Evolutionary conservation across 1,140 invertebrate species (phyloP).

Genomic region (Aporrectodea caliginosa): DNA sequence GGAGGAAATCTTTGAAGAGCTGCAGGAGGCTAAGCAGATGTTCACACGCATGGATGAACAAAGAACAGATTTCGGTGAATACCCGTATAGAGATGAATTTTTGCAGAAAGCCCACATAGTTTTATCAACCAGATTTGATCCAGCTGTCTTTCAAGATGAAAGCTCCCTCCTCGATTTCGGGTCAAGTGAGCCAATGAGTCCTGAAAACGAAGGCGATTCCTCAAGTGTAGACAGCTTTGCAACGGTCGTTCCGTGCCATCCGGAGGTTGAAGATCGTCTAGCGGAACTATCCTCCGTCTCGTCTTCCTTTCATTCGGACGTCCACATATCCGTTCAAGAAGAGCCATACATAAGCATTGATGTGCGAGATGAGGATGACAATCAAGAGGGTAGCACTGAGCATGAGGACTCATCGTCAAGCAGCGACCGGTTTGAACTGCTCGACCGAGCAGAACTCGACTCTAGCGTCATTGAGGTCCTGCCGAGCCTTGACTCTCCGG

Average conservation of each 20-base stretch:
- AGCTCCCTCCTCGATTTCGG: background rate
- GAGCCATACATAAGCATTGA: constrained; percentile 71
- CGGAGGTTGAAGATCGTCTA: constrained; percentile 65
- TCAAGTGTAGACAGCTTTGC: constrained; percentile 82
- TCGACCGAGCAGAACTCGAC: constrained; percentile 44
- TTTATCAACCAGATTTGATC: background rate
- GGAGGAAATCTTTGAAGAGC: background rate
- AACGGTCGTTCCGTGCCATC: constrained; percentile 56
- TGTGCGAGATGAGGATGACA: constrained; percentile 62
- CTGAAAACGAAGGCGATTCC: constrained; percentile 62
- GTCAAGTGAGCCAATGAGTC: constrained; percentile 30
- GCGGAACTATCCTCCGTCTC: constrained; percentile 53
- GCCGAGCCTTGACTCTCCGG: constrained; percentile 5
- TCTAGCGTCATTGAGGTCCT: background rate
- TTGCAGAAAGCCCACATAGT: background rate
- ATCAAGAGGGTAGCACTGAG: constrained; percentile 76
- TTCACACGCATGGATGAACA: background rate
- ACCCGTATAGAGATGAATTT: background rate
- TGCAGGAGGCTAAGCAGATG: background rate
- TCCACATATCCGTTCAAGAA: constrained; percentile 39
- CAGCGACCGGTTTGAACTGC: constrained; percentile 48
- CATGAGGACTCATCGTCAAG: constrained; percentile 59
- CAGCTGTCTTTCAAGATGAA: background rate
- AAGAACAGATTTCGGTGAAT: background rate
- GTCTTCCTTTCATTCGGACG: constrained; percentile 56